Conservation (phyloP, 2,797 vertebrate species). For the Lateolabrax maculatus region DNA sequence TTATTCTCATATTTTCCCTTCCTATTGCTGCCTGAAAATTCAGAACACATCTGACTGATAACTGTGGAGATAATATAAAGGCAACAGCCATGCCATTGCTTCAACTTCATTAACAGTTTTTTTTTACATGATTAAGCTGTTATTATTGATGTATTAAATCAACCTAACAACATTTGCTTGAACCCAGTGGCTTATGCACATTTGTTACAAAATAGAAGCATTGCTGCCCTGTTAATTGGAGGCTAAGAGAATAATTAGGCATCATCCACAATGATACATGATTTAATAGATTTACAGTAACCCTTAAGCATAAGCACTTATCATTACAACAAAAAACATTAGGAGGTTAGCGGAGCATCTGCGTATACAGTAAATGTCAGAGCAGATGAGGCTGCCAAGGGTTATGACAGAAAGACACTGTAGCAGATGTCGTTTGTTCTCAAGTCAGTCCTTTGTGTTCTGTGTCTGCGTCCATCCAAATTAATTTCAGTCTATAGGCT, state of each 20-base stretch:
- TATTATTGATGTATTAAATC: conserved; percentile 30
- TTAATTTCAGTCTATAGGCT: conserved; percentile 59
- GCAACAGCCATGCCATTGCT: neutral
- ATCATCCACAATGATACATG: conserved; percentile 36
- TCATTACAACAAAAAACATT: conserved; percentile 61
- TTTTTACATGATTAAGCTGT: conserved; percentile 25
- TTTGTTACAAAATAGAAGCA: conserved; percentile 32
- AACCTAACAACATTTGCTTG: conserved; percentile 20
- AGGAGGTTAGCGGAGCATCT: conserved; percentile 55
- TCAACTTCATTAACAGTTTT: conserved; percentile 20
- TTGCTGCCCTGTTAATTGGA: conserved; percentile 55
- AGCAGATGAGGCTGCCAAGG: conserved; percentile 55
- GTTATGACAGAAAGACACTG: conserved; percentile 50
- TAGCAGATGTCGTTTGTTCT: conserved; percentile 68
- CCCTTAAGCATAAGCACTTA: conserved; percentile 63
- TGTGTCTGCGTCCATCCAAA: conserved; percentile 49
- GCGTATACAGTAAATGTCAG: conserved; percentile 53
- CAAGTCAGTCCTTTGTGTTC: conserved; percentile 43
- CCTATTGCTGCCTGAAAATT: conserved; percentile 24
- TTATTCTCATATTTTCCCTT: conserved; percentile 44
- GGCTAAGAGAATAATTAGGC: conserved; percentile 57
- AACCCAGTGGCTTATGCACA: conserved; percentile 14
- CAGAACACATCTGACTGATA: conserved; percentile 17
- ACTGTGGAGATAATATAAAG: conserved; percentile 2
- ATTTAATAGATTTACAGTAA: conserved; percentile 65